These are phyloP conservation scores for Poeciliopsis presidionis DNA, from an alignment of 2,797 vertebrate species.

Conservation along the genomic window DNA sequence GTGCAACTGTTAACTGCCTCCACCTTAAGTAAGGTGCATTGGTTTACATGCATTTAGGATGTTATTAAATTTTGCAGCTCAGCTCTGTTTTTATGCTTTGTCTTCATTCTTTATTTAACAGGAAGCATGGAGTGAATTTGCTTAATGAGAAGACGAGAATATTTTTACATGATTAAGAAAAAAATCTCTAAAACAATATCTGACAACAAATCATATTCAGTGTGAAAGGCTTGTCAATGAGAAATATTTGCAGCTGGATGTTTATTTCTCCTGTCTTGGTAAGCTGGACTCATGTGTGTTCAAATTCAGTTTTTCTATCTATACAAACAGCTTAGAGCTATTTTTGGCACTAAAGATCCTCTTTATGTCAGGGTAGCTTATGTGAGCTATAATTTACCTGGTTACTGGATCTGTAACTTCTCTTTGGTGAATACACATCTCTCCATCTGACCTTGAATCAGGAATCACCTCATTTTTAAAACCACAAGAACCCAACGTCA, in stretches of 20 bases:
- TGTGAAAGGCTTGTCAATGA: conserved; percentile 17
- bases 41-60: conserved; percentile 22
- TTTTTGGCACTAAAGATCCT: conserved; percentile 13
- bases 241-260: conserved; percentile 22
- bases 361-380: conserved; percentile 10
- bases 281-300: conserved; percentile 6
- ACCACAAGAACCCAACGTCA: conserved; percentile 32
- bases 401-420: background rate
- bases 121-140: conserved; percentile 46
- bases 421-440: conserved; percentile 6
- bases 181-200: conserved; percentile 53
- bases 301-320: conserved; percentile 1
- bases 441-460: conserved; percentile 24
- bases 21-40: conserved; percentile 17
- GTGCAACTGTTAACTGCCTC: background rate
- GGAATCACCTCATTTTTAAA: conserved; percentile 30
- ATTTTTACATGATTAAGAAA: conserved; percentile 56
- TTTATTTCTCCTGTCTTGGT: background rate
- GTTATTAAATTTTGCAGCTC: conserved; percentile 41
- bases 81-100: conserved; percentile 44
- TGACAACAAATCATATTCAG: conserved; percentile 44
- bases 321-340: background rate
- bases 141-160: conserved; percentile 61
- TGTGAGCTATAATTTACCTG: conserved; percentile 4
- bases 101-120: conserved; percentile 50